Evolutionary conservation across 1,140 invertebrate genomes (phyloP).

Genomic region (Carposina sasakii): DNA sequence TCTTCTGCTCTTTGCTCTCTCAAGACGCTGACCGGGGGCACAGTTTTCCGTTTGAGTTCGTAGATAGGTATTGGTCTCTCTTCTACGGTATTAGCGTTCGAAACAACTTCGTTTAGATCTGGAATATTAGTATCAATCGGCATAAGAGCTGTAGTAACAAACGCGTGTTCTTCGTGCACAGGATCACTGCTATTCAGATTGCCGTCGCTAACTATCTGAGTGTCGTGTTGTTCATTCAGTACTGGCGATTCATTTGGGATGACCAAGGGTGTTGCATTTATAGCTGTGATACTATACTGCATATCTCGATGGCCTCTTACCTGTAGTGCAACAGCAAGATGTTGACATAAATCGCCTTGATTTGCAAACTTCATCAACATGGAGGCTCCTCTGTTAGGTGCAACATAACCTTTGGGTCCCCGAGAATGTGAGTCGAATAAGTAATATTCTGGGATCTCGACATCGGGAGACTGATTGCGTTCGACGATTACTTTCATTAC

Average conservation of each 20-base stretch:
- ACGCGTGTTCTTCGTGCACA: background rate
- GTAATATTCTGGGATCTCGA: background rate
- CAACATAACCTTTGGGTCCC: constrained; percentile 7
- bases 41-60: constrained; percentile 5
- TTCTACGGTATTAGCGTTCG: background rate
- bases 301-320: background rate
- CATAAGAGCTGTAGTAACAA: background rate
- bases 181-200: background rate
- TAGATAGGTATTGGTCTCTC: background rate
- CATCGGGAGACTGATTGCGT: too few relatives aligned
- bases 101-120: background rate
- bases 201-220: too few relatives aligned
- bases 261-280: background rate
- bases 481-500: constrained; percentile 7
- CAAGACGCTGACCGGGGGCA: background rate
- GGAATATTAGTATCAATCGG: background rate
- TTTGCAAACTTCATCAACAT: constrained; percentile 2
- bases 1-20: constrained; percentile 6
- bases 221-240: background rate
- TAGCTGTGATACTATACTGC: background rate
- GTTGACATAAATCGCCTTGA: background rate
- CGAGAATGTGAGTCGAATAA: constrained; percentile 7
- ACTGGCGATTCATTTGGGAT: background rate
- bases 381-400: background rate
- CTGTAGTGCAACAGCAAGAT: background rate